Base-by-base conservation (phyloP, 2,888 invertebrate species). In the Lordiphosa fenestrarum region DNA sequence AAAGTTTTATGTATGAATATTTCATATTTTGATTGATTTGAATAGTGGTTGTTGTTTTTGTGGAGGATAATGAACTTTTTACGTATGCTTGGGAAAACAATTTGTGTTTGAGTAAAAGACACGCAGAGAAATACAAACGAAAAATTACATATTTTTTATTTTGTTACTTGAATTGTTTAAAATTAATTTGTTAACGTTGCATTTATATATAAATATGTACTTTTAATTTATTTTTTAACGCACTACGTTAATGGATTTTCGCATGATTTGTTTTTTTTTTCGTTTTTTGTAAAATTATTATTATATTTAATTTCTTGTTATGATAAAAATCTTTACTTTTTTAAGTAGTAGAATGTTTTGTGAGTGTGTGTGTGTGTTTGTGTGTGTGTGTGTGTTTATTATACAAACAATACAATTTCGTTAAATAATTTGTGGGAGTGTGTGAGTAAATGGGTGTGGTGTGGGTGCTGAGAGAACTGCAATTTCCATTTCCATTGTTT, bases 291-390 rank as follows among this genome's bases (percentile, higher is more conserved):
- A 48, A 37, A 36, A 36, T 48, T 36, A 50, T 41, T 42, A 56
- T 58, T 57, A 70, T 69, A 69, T 72, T n/a, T 42, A 25, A 12
- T 41, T 23, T 41, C 12, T 9, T 25, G 13, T 44, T 33, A 33
- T 44, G 12, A 15, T 44, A 33, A 74, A 74, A 73, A 74, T 71
- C 74, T 60, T 62, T 65, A 64, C 56, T 70, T 62, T 57, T 64
- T 71, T 68, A 72, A 74, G 62, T 74, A 61, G 53, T 72, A 72
- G 71, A 72, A 72, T 72, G 71, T 72, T 71, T 64, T 56, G 71
- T 72, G 67, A 66, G 58, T 69, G 55, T 50, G 10, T 53, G 33
- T 60, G n/a, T 47, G 53, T 49, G 44, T n/a, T n/a, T n/a, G 58
- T 69, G 55, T 50, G 10, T 53, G 33, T 61, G 40, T 51, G 21